phyloP scores from a whole-genome alignment of 2,888 invertebrate species.

The Lypha dubia region DNA sequence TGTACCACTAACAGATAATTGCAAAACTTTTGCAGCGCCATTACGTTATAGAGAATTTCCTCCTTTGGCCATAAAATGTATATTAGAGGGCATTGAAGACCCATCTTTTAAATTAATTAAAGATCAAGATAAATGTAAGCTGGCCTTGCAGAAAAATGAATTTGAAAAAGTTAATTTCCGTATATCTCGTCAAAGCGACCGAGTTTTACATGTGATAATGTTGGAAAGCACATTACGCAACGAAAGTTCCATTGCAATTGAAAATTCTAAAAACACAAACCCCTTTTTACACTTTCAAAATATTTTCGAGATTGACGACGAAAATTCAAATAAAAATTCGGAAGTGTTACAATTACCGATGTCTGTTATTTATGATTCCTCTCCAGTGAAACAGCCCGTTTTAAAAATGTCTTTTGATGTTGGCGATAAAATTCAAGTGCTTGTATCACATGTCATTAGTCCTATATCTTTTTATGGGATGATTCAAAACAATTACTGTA shows the following conservation, averaged over 20 bases:
- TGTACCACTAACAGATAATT: slow-evolving; percentile 57
- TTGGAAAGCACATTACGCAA: neutral
- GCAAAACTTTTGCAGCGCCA: slow-evolving; percentile 57
- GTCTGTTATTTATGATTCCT: neutral
- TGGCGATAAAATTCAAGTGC: slow-evolving; percentile 45
- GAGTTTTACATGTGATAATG: slow-evolving; percentile 64
- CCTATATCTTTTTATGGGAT: slow-evolving; percentile 71
- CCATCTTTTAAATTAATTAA: neutral
- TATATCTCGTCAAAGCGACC: slow-evolving; percentile 38
- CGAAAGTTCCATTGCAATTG: neutral
- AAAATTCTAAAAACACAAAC: slow-evolving; percentile 7
- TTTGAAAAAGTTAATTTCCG: slow-evolving; percentile 60
- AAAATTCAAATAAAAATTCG: neutral
- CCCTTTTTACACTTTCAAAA: slow-evolving; percentile 23
- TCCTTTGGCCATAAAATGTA: slow-evolving; percentile 72
- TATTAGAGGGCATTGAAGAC: slow-evolving; percentile 65
- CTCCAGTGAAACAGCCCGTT: neutral
- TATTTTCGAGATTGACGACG: slow-evolving; percentile 10
- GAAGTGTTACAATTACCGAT: slow-evolving; percentile 17
- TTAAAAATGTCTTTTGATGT: slow-evolving; percentile 7
- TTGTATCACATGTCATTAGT: slow-evolving; percentile 66
- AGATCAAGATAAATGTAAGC: slow-evolving; percentile 52
- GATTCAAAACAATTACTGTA: slow-evolving; percentile 55
- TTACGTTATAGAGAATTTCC: slow-evolving; percentile 61
- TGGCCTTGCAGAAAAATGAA: slow-evolving; percentile 51